Evolutionary conservation across 1,140 invertebrate genomes (phyloP), one percentile per base, ranked within the genome.

Genomic region (Dendroctonus valens): DNA sequence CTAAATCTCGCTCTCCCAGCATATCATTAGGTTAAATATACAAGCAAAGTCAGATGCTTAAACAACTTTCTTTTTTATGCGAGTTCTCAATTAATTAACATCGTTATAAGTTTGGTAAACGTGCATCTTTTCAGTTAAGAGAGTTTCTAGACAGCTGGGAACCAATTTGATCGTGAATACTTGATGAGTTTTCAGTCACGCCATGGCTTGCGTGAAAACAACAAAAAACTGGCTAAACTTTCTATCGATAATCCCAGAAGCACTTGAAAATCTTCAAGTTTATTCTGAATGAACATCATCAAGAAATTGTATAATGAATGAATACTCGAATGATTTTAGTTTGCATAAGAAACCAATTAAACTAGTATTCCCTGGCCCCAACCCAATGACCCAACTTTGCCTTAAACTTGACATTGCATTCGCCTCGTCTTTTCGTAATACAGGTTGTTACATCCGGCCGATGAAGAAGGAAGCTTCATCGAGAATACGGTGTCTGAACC

Each of bases 51-150:
- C 15, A 39, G 52, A 26, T 14, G 59, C 40, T 60, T 40, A 51
- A 51, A 12, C 26, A 60, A 60, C 59, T 60, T 60, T 60, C 59
- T 60, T 60, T 60, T 59, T 60, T 60, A 50, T 60, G 59, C 6
- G 26, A 40, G 9, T 60, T 48, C 46, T 39, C 46, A 60, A 60
- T 60, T 60, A 60, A 60, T 50, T 60, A 60, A 50, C 46, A 51
- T 60, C 15, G 38, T 49, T 37, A 38, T 60, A 50, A 48, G 26
- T 39, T 50, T n/a, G 14, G 48, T 41, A 50, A 50, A 50, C 48
- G 46, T 49, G n/a, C 59, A 44, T 44, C 26, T 60, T 49, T 26
- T 59, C 9, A 49, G 26, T 41, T 7, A 58, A 44, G 14, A 58
- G 38, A 38, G n/a, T 60, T 60, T 60, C 59, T 50, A 60, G 59